Evolutionary conservation across 2,888 invertebrate species (phyloP), one percentile per base, ranked within the genome.

Genomic region (Drosophila mimetica): DNA sequence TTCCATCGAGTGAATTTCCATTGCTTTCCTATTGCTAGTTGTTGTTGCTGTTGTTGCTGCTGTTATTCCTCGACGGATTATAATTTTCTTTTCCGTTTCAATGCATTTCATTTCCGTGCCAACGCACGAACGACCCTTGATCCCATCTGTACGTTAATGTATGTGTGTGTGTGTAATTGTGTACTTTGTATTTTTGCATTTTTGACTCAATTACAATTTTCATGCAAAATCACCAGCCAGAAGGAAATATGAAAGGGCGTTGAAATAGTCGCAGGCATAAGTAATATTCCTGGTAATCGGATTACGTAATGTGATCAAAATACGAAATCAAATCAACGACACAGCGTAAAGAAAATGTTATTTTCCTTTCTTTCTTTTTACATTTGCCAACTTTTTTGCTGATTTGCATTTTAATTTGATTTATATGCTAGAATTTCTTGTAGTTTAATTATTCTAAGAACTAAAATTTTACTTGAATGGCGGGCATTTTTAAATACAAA

Each of bases 31-130:
- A n/a, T n/a, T n/a, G n/a, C n/a, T n/a, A n/a, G n/a, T n/a, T n/a
- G n/a, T n/a, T n/a, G n/a, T 57, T 60, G 52, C 18, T 52, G 51
- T 36, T 37, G 34, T 39, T 28, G 47, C 28, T 30, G 9, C 42
- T 53, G 51, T 42, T 48, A 14, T 18, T 53, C 32, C 78, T 63
- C 64, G 64, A 66, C 53, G 72, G 83, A 75, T 84, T 84, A 86
- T 86, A 86, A 85, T 88, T 89, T 85, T 71, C 88, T 79, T 88
- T 88, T 89, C 82, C 88, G 73, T 81, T 89, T 86, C 84, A 80
- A 75, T 89, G 86, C 79, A 77, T 77, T 86, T 88, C 79, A 77
- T 86, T 86, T 88, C 73, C 79, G 65, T 74, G 67, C 61, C 70
- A 64, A 72, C 74, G 71, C 77, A 74, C 67, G 73, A 71, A 32